A percentile compares a stretch with the other conserved stretches of the same genome.
Evolutionary conservation across 1,140 invertebrate species (phyloP).

Genomic region (Ctenoplectra terminalis): DNA sequence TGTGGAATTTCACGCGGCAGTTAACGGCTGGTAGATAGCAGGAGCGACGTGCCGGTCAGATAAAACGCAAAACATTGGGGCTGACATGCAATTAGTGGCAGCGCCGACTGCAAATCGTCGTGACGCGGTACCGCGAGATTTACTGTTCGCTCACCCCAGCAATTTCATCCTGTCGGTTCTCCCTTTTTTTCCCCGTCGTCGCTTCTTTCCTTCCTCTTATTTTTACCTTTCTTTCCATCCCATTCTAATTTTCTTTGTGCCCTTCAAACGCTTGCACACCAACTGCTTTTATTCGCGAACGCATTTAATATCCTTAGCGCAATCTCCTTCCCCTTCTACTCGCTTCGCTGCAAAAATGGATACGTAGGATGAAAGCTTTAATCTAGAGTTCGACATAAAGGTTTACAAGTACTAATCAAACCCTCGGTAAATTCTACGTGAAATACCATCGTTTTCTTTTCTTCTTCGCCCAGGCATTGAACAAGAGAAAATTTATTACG

Average conservation of each 20-base stretch:
- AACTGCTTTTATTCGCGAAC: not conserved
- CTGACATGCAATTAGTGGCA: slow-evolving; percentile 66
- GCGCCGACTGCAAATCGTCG: slow-evolving; percentile 59
- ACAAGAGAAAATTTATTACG: too few species aligned
- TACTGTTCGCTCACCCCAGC: slow-evolving; percentile 29
- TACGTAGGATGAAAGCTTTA: not conserved
- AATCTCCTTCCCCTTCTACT: too few species aligned
- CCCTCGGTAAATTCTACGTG: too few species aligned
- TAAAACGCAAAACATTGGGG: slow-evolving; percentile 65
- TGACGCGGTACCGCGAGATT: slow-evolving; percentile 51
- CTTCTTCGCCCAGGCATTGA: too few species aligned
- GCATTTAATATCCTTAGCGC: slow-evolving; percentile 15
- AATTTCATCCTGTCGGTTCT: slow-evolving; percentile 14
- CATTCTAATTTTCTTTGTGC: slow-evolving; percentile 35
- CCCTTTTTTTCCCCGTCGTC: not conserved
- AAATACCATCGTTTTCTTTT: too few species aligned
- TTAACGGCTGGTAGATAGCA: slow-evolving; percentile 61
- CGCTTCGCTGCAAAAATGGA: not conserved
- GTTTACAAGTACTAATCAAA: too few species aligned
- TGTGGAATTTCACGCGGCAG: slow-evolving; percentile 56
- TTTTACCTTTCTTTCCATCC: slow-evolving; percentile 18
- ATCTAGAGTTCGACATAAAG: too few species aligned
- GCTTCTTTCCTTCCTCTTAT: not conserved
- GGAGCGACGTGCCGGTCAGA: slow-evolving; percentile 48
- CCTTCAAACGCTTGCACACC: slow-evolving; percentile 3